These are phyloP conservation scores for Nebria brevicollis DNA, from an alignment of 2,888 invertebrate genomes.

Conservation along the genomic window DNA sequence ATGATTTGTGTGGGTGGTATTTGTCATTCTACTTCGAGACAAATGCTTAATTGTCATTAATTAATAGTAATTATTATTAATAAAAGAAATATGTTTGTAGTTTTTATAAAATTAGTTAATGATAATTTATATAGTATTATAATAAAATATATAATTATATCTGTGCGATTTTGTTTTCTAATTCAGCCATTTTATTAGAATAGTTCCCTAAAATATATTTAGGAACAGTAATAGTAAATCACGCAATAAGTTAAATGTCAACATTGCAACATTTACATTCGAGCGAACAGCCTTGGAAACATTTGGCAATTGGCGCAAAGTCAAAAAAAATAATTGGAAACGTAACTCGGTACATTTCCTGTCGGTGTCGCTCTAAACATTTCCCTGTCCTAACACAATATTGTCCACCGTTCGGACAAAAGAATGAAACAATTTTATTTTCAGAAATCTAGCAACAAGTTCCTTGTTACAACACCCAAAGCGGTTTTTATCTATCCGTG, in stretches of 20 bases:
- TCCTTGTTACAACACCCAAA: not conserved
- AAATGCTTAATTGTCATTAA: too few species aligned
- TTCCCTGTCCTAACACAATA: not conserved
- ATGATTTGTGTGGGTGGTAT: too few species aligned
- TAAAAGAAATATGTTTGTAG: too few species aligned
- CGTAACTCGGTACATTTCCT: not conserved
- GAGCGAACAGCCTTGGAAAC: not conserved
- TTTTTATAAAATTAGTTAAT: too few species aligned
- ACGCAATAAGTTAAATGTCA: not conserved
- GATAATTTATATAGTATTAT: too few species aligned
- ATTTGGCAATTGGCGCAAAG: not conserved
- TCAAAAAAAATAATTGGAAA: not conserved
- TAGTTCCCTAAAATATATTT: not conserved
- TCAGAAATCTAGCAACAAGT: constrained; percentile 1
- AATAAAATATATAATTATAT: too few species aligned
- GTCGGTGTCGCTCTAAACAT: not conserved
- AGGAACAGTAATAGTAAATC: not conserved
- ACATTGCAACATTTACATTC: not conserved
- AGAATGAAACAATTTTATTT: not conserved
- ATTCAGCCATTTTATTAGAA: not conserved
- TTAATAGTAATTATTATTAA: too few species aligned
- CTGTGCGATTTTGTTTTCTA: not conserved
- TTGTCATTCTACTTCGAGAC: too few species aligned
- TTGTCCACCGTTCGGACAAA: not conserved
- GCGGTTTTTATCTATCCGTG: not conserved